Evolutionary conservation across 2,113 vertebrate species (phyloP).

Genomic region (Oostethus manadensis): DNA sequence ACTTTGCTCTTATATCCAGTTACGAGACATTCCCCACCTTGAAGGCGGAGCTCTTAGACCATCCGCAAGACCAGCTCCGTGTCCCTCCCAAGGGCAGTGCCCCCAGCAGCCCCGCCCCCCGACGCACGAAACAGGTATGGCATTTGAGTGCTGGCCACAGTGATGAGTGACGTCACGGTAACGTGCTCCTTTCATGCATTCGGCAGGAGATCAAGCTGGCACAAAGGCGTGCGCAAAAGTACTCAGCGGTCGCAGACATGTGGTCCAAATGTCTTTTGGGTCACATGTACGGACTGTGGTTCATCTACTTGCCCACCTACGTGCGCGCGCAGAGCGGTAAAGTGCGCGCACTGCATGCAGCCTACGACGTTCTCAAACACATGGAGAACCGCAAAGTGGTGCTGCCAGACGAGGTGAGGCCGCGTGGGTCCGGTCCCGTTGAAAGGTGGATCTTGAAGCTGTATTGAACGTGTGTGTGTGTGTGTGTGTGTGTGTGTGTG

Average conservation of each 20-base stretch:
- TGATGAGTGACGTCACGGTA: neutral
- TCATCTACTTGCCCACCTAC: constrained; percentile 88
- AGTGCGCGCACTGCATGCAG: constrained; percentile 80
- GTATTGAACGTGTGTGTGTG: neutral
- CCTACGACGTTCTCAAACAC: constrained; percentile 88
- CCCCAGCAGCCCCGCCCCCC: constrained; percentile 88
- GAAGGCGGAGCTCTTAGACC: constrained; percentile 79
- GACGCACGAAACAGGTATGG: constrained; percentile 87
- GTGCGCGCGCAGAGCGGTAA: constrained; percentile 78
- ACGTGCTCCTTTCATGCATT: neutral
- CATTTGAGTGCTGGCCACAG: neutral
- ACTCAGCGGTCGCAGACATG: constrained; percentile 79
- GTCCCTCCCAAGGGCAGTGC: constrained; percentile 79
- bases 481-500: neutral
- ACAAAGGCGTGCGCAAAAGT: constrained; percentile 86
- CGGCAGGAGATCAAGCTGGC: constrained; percentile 86
- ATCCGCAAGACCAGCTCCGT: constrained; percentile 77
- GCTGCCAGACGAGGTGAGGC: constrained; percentile 84
- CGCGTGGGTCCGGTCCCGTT: accelerated
- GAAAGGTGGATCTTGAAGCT: neutral
- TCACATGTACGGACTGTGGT: constrained; percentile 93
- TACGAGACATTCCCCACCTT: constrained; percentile 86
- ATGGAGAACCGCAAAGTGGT: constrained; percentile 91
- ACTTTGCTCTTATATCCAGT: constrained; percentile 53
- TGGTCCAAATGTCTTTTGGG: constrained; percentile 92